Conservation (phyloP, 2,797 vertebrate species). For the Gymnocypris eckloni region DNA sequence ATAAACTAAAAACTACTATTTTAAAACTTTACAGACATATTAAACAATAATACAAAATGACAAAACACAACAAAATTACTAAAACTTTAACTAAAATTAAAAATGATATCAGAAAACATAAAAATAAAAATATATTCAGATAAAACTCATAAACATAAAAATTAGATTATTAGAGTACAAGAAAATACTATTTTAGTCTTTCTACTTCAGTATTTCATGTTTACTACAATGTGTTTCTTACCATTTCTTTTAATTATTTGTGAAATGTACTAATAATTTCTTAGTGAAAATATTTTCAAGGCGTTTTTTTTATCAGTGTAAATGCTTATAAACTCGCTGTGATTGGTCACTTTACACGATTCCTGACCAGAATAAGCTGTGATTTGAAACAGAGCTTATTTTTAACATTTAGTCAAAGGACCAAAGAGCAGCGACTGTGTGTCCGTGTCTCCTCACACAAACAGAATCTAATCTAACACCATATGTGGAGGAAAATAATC, state of each 20-base stretch:
- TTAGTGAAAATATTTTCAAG: too few relatives aligned
- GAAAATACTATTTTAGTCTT: neutral
- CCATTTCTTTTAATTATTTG: too few relatives aligned
- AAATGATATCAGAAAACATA: too few relatives aligned
- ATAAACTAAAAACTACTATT: too few relatives aligned
- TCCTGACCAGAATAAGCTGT: neutral
- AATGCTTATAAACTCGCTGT: neutral
- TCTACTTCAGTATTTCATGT: neutral
- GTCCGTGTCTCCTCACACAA: constrained; percentile 7
- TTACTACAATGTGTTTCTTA: neutral
- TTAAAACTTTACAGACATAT: too few relatives aligned
- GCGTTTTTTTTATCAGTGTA: too few relatives aligned
- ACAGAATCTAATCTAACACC: constrained; percentile 10
- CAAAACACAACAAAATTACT: too few relatives aligned
- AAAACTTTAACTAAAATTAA: too few relatives aligned
- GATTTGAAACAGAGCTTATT: neutral
- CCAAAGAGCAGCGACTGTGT: neutral
- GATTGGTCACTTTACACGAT: neutral
- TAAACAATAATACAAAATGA: too few relatives aligned
- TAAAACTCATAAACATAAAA: too few relatives aligned
- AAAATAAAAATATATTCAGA: too few relatives aligned
- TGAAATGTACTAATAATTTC: too few relatives aligned
- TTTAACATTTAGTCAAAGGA: neutral
- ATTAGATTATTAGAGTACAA: neutral
- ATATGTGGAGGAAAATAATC: constrained; percentile 46